phyloP scores from a whole-genome alignment of 2,797 vertebrate species.

The Tokudaia muenninki region DNA sequence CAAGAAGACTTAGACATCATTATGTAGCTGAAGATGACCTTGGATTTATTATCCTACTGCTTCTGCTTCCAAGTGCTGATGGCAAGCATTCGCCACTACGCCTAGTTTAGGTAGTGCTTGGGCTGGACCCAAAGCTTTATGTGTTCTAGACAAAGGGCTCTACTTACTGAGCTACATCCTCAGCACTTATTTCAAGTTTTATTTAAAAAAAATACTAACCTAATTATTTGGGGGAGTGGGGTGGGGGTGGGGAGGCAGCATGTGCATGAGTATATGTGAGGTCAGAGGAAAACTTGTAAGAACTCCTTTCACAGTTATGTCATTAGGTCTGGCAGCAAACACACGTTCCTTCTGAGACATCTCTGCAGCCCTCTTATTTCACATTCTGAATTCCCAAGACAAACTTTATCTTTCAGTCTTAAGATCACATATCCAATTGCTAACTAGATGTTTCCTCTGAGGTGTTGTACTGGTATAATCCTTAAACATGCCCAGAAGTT shows the following conservation, averaged over 20 bases:
- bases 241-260: accelerated
- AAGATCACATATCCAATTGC: neutral
- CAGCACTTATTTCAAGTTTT: neutral
- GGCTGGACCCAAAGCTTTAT: neutral
- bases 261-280: too few species aligned
- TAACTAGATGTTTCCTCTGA: slow-evolving; percentile 1
- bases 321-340: neutral
- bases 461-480: neutral
- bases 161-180: neutral
- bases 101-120: too few species aligned
- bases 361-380: neutral
- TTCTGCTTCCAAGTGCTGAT: neutral
- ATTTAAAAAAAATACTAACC: neutral
- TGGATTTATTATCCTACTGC: neutral
- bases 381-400: neutral
- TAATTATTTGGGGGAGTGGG: neutral
- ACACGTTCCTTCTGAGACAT: neutral
- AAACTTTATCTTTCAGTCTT: neutral
- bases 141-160: neutral
- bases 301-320: neutral
- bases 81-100: accelerated
- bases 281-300: neutral
- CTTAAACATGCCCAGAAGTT: slow-evolving; percentile 13
- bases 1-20: neutral
- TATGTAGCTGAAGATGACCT: neutral